These are phyloP conservation scores for Lissonota sp. DNA, from an alignment of 2,888 invertebrate genomes.

Conservation along the genomic window DNA sequence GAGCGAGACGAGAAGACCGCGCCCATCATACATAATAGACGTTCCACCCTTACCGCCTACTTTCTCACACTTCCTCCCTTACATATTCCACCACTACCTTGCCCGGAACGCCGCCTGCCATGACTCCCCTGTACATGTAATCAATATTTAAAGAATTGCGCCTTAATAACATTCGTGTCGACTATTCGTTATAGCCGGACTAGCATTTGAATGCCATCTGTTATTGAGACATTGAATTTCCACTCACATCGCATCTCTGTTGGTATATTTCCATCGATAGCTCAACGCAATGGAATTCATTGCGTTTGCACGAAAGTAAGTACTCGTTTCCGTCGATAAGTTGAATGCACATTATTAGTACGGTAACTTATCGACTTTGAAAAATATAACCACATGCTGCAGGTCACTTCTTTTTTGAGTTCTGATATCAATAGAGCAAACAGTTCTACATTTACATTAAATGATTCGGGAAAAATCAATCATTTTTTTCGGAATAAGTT, in stretches of 20 bases:
- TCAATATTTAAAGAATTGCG: constrained; percentile 83
- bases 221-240: constrained; percentile 27
- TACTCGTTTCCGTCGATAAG: too few species aligned
- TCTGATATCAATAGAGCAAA: too few species aligned
- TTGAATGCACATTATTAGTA: too few species aligned
- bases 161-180: constrained; percentile 80
- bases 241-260: background rate
- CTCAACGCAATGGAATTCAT: too few species aligned
- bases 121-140: constrained; percentile 75
- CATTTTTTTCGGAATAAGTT: too few species aligned
- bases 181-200: constrained; percentile 71
- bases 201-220: constrained; percentile 57
- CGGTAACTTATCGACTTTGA: too few species aligned
- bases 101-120: constrained; percentile 67
- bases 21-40: constrained; percentile 83
- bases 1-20: constrained; percentile 79
- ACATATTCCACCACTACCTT: constrained; percentile 64
- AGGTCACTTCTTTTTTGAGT: too few species aligned
- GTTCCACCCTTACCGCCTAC: constrained; percentile 73
- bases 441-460: too few species aligned
- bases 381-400: too few species aligned
- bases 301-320: too few species aligned
- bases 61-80: constrained; percentile 75
- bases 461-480: too few species aligned
- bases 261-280: background rate